phyloP scores from a whole-genome alignment of 2,888 invertebrate genomes.

The Isotomurus palustris region DNA sequence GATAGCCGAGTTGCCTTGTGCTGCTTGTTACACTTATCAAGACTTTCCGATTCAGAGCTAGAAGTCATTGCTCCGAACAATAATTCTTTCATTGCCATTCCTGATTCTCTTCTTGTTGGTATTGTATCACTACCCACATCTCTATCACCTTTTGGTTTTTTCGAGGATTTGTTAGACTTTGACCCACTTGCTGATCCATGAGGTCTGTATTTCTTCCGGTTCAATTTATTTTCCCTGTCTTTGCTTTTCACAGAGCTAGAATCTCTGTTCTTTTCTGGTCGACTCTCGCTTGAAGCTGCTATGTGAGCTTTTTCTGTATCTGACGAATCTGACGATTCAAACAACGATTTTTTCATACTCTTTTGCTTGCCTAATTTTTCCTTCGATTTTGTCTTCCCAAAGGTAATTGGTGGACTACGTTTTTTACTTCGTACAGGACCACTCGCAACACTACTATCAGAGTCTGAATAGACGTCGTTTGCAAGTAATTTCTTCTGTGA shows the following conservation, averaged over 20 bases:
- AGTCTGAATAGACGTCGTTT: slow-evolving; percentile 39
- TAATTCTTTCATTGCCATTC: slow-evolving; percentile 37
- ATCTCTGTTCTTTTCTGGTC: slow-evolving; percentile 18
- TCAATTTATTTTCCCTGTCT: slow-evolving; percentile 25
- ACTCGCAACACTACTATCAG: slow-evolving; percentile 38
- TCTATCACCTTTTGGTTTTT: slow-evolving; percentile 6
- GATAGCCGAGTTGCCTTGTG: background rate
- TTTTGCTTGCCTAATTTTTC: slow-evolving; percentile 36
- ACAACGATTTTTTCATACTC: slow-evolving; percentile 36
- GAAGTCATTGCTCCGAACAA: slow-evolving; percentile 43
- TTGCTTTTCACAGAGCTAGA: slow-evolving; percentile 15
- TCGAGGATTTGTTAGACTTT: slow-evolving; percentile 27
- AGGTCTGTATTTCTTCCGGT: slow-evolving; percentile 26
- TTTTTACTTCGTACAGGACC: slow-evolving; percentile 1
- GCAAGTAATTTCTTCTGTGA: slow-evolving; percentile 23
- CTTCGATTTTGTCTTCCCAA: slow-evolving; percentile 25
- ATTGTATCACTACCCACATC: slow-evolving; percentile 16
- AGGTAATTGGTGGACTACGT: background rate
- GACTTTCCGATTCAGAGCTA: slow-evolving; percentile 39
- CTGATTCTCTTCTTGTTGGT: slow-evolving; percentile 28
- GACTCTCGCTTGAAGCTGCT: slow-evolving; percentile 3
- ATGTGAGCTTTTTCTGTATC: slow-evolving; percentile 21
- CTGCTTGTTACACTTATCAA: slow-evolving; percentile 17
- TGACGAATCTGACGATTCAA: slow-evolving; percentile 41
- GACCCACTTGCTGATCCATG: slow-evolving; percentile 30